Percentiles rank a stretch among this genome's conserved stretches.
Conservation (phyloP, 2,113 vertebrate genomes). For the Perca fluviatilis region DNA sequence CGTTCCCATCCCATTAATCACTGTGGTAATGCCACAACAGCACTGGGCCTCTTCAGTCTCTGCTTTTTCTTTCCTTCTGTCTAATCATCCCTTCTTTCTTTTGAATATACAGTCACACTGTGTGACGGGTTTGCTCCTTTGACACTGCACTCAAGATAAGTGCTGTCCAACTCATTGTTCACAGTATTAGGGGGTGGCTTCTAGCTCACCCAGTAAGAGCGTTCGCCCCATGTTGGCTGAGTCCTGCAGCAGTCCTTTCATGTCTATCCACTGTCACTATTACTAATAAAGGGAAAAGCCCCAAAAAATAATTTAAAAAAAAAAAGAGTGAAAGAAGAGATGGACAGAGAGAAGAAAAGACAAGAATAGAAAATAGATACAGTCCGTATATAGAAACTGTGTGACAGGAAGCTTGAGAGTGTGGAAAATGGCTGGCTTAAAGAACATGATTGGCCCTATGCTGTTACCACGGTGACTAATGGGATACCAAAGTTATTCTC, state of each 20-base stretch:
- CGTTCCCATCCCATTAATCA: conserved; percentile 62
- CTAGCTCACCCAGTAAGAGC: too few species aligned
- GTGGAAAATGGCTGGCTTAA: conserved; percentile 48
- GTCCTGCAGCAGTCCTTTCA: too few species aligned
- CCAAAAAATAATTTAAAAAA: too few species aligned
- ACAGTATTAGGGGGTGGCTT: too few species aligned
- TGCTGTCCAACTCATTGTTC: conserved; percentile 16
- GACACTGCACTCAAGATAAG: conserved; percentile 25
- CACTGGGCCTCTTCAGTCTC: conserved; percentile 5
- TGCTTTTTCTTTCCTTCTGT: not conserved
- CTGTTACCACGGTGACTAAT: conserved; percentile 64
- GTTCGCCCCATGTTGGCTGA: too few species aligned
- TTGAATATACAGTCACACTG: not conserved
- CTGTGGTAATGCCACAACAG: conserved; percentile 40
- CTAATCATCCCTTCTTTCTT: conserved; percentile 4
- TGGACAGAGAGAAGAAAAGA: not conserved
- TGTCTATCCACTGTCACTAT: too few species aligned
- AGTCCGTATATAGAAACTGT: conserved; percentile 28
- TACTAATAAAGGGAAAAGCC: too few species aligned
- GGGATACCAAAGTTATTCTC: conserved; percentile 50
- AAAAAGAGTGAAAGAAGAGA: conserved; percentile 3
- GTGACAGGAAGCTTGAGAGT: conserved; percentile 11
- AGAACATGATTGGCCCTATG: conserved; percentile 38
- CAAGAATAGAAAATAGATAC: not conserved
- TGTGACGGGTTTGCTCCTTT: conserved; percentile 17